phyloP scores from a whole-genome alignment of 2,888 invertebrate genomes.

The Drosophila austrosaltans region DNA sequence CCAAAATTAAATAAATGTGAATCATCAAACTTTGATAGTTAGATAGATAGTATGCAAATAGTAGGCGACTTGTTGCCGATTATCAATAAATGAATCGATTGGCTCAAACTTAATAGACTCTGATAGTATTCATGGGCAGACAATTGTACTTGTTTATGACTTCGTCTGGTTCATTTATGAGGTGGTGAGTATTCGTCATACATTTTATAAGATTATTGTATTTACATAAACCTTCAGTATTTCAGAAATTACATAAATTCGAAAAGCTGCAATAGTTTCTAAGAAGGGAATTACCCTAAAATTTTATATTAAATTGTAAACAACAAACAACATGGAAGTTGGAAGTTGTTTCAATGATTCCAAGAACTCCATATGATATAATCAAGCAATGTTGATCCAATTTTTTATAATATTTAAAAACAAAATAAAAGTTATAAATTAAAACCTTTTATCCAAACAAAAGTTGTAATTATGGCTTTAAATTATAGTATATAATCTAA shows the following conservation, averaged over 20 bases:
- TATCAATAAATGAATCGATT: constrained; percentile 1
- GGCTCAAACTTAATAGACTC: constrained; percentile 5
- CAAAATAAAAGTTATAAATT: neutral
- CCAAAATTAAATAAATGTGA: neutral
- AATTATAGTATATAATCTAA: neutral
- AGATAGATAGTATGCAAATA: neutral
- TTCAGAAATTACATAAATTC: neutral
- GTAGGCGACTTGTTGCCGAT: neutral
- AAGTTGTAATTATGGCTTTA: neutral
- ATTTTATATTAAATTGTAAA: neutral
- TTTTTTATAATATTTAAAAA: too few species aligned
- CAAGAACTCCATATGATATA: too few species aligned
- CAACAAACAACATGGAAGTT: neutral
- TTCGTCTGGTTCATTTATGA: neutral
- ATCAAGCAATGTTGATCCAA: too few species aligned
- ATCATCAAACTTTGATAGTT: neutral
- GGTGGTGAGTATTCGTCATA: neutral
- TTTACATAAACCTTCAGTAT: neutral
- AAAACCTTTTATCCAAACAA: too few species aligned
- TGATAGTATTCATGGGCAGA: neutral
- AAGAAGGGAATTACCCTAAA: neutral
- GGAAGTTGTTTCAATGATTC: neutral
- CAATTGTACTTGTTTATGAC: neutral
- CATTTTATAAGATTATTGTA: neutral
- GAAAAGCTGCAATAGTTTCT: neutral